Base-by-base conservation (phyloP, 2,797 vertebrate species). In the Mastacembelus armatus region DNA sequence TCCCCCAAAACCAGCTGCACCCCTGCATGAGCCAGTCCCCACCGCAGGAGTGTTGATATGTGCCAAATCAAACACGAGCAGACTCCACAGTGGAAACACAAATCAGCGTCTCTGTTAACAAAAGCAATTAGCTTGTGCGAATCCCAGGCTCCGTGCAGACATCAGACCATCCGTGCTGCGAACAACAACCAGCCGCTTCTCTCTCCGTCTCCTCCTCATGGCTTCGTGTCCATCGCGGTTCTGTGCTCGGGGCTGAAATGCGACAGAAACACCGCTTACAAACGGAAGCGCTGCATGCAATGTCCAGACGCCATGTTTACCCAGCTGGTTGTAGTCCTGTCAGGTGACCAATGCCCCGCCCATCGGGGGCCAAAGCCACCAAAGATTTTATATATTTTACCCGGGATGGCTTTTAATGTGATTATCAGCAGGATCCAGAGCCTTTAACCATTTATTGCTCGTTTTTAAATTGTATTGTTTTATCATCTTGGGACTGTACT, bases 251-350 rank as follows among this genome's bases (percentile, higher is more conserved):
- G 18, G 3, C 5, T 24, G 1, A n/a, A 33, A 21, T 2, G 16
- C 19, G 9, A 24, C 49, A 35, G 22, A 55, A 19, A 59, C 60
- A 10, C 12, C 30, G 40, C 27, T 16, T 12, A 30, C 45, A 30
- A 7, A 44, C 33, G 56, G 57, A 61, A 33, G 51, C 48, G 65
- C 32, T 64, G 29, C 43, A 77, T 67, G 36, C 62, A 30, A 66
- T 63, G 40, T 19, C n/a, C n/a, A 35, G 89, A 61, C 90, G 92
- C 92, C 92, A 93, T 93, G 84, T 93, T 94, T 92, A 89, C 86
- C 72, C 89, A 91, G 84, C 88, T 88, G 85, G 80, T 84, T 36
- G 74, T 70, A 68, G 66, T 78, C 81, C 21, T 47, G 83, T 93
- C 92, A 93, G 38, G 88, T 94, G 91, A 94, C 57, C 73, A 8